Evolutionary conservation across 2,113 vertebrate genomes (phyloP).

Genomic region (Laticauda laticaudata): DNA sequence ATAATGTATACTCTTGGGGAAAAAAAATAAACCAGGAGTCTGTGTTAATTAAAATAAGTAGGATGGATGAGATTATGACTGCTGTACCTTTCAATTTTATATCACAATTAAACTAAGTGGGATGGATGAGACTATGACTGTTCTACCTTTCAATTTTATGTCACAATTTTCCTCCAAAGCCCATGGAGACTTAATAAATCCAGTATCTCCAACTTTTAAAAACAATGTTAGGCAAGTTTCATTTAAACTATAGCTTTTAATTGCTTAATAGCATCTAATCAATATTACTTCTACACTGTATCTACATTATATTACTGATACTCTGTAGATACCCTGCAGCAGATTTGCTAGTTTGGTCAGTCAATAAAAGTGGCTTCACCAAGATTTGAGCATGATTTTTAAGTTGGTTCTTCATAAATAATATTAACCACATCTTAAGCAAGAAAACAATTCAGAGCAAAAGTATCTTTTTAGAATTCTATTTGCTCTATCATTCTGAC

Average conservation of each 20-base stretch:
- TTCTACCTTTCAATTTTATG: neutral
- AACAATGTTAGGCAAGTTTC: neutral
- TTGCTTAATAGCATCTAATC: neutral
- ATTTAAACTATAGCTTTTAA: neutral
- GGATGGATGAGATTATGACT: no score
- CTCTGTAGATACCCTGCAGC: neutral
- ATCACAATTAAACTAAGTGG: neutral
- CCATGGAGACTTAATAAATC: neutral
- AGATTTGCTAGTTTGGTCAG: neutral
- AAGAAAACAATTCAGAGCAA: neutral
- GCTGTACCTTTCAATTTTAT: neutral
- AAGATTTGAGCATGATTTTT: neutral
- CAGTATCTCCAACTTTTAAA: neutral
- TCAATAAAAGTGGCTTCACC: neutral
- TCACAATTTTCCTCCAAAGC: neutral
- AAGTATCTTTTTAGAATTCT: slow-evolving; percentile 25
- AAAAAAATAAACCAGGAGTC: no score
- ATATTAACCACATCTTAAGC: neutral
- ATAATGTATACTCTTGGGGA: no score
- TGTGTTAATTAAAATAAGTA: no score
- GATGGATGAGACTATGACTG: no score
- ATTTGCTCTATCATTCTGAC: neutral
- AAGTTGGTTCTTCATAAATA: neutral
- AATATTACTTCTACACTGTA: neutral
- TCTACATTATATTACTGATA: neutral